Evolutionary conservation across 2,888 invertebrate genomes (phyloP).

Genomic region (Archaeoteleia sp.): DNA sequence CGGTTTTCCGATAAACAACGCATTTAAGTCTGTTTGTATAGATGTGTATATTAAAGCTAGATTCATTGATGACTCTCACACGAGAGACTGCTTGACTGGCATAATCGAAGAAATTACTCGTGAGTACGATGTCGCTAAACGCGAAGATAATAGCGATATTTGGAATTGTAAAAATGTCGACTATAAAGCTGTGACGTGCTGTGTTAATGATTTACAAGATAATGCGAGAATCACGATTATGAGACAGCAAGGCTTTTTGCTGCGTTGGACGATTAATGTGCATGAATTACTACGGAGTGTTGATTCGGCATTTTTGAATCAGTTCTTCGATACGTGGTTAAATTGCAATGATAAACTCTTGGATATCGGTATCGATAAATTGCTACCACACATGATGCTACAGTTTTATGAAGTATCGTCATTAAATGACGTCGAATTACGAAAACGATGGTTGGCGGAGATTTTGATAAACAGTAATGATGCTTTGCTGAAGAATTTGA

Average conservation of each 20-base stretch:
- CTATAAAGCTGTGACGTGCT: conserved; percentile 69
- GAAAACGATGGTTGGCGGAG: conserved; percentile 64
- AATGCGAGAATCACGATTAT: conserved; percentile 77
- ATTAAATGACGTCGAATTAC: conserved; percentile 67
- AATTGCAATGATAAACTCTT: background rate
- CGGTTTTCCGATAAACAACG: conserved; percentile 77
- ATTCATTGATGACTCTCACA: conserved; percentile 72
- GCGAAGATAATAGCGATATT: conserved; percentile 46
- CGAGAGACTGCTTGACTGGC: conserved; percentile 75
- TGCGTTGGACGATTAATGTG: conserved; percentile 56
- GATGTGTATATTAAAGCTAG: conserved; percentile 82
- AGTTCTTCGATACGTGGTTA: conserved; percentile 50
- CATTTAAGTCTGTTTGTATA: conserved; percentile 78
- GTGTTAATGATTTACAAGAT: conserved; percentile 75
- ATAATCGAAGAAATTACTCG: conserved; percentile 77
- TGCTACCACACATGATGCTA: conserved; percentile 70
- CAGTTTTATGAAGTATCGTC: conserved; percentile 74
- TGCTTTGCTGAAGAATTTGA: conserved; percentile 29
- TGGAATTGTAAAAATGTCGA: conserved; percentile 54
- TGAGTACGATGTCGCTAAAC: conserved; percentile 64
- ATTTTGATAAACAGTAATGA: conserved; percentile 27
- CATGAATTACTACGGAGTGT: background rate
- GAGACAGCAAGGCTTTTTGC: conserved; percentile 77
- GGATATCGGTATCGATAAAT: conserved; percentile 27
- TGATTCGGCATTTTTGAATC: conserved; percentile 55